Conservation (phyloP, 2,113 vertebrate species). For the Psittacara wagleri region DNA sequence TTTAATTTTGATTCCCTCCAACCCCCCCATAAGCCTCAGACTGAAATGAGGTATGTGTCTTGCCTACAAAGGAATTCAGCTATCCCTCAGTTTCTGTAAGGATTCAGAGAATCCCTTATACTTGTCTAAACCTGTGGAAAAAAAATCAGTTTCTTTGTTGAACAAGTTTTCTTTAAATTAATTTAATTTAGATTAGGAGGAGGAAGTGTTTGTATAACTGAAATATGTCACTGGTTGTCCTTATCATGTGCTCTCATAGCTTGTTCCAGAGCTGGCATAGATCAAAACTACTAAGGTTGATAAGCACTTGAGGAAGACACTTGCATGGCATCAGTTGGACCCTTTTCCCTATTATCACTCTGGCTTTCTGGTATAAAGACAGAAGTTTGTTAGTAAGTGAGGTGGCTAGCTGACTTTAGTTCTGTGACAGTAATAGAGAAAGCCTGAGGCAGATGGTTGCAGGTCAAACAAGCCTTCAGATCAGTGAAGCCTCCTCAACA, state of each 20-base stretch:
- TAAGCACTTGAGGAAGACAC: background rate
- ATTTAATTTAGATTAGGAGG: background rate
- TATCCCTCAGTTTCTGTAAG: background rate
- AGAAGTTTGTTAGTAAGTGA: background rate
- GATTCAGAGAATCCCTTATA: background rate
- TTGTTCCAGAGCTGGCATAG: background rate
- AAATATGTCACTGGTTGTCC: background rate
- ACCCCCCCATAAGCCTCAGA: fast-evolving
- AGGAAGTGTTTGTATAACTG: background rate
- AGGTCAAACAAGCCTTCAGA: background rate
- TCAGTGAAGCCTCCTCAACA: background rate
- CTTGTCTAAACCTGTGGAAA: background rate
- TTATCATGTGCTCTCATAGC: background rate
- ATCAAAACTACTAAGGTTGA: background rate
- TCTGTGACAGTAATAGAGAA: background rate
- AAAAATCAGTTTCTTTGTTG: background rate
- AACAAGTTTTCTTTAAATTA: background rate
- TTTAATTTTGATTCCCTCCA: background rate
- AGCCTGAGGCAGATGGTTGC: background rate
- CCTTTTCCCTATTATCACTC: background rate
- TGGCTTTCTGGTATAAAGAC: background rate
- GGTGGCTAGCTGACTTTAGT: background rate
- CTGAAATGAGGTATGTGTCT: background rate
- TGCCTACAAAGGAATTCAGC: background rate
- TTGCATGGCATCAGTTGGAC: background rate